Percentiles rank a stretch among this genome's conserved stretches.
Evolutionary conservation across 1,140 invertebrate genomes (phyloP).

Genomic region (Oscheius sp.): DNA sequence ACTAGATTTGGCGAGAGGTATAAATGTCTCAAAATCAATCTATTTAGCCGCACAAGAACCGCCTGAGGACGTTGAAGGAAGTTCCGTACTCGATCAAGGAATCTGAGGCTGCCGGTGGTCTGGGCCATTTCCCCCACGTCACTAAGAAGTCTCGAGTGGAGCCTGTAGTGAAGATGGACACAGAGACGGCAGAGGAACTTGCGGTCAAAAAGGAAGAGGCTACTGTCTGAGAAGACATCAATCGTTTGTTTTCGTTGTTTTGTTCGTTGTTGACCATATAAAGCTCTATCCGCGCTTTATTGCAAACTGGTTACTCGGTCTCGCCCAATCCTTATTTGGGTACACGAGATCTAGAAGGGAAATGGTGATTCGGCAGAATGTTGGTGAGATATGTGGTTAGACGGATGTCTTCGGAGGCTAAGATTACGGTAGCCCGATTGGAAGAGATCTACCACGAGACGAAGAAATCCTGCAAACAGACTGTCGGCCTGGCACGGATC

Average conservation of each 20-base stretch:
- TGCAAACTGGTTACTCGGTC: no score
- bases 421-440: background rate
- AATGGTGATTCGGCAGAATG: no score
- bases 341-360: no score
- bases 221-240: background rate
- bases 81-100: slow-evolving; percentile 50
- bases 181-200: background rate
- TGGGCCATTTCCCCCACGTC: slow-evolving; percentile 37
- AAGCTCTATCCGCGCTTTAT: no score
- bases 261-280: background rate
- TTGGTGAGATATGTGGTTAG: no score
- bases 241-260: background rate
- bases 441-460: background rate
- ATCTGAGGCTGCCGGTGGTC: slow-evolving; percentile 55
- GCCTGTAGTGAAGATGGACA: background rate
- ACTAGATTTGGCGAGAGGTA: no score
- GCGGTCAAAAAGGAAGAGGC: background rate
- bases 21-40: background rate
- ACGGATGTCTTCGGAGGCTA: no score
- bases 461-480: background rate
- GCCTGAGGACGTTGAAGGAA: slow-evolving; percentile 49
- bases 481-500: slow-evolving; percentile 20
- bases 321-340: no score
- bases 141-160: slow-evolving; percentile 18
- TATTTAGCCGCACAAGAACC: slow-evolving; percentile 54